Base-by-base conservation (phyloP, 1,140 invertebrate species). In the Gryon sp. region DNA sequence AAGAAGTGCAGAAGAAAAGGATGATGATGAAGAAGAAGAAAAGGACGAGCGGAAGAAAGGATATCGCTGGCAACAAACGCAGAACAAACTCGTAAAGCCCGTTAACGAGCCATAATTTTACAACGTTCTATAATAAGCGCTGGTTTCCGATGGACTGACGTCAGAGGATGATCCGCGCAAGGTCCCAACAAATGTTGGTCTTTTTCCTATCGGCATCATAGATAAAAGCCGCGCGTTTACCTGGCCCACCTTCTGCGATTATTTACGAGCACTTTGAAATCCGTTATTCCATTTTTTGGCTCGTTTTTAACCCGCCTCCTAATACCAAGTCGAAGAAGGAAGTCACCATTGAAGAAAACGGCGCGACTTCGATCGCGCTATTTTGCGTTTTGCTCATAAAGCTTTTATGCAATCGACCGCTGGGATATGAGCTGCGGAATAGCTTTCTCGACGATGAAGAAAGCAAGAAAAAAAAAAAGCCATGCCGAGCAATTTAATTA, bases 61-160 rank as follows among this genome's bases (percentile, higher is more conserved):
- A 79, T 75, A 78, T 75, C 66, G 48, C 63, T 41, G 60, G 36
- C 62, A 72, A 83, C n/a, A n/a, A n/a, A 81, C 76, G 63, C 82
- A 83, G 82, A 84, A 82, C 82, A 85, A 85, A 84, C 82, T 86
- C 83, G 82, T 86, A 85, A 85, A 84, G 69, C 73, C 63, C 66
- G 73, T 84, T 84, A 86, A 86, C 84, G 84, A 85, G 83, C 83
- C 82, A 86, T 86, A 86, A 86, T 86, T 86, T 84, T 83, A 79
- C 80, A 83, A 82, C 80, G 79, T 83, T 83, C 83, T 82, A 72
- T 86, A 84, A 84, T 84, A 83, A 85, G 78, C 75, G 65, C n/a
- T 78, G 74, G 53, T 70, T 65, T 73, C 41, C 57, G 57, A 60
- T n/a, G 36, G 36, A 6, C 28, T 36, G 26, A 60, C 59, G 45